Percentiles rank a stretch among this genome's conserved stretches.
These are phyloP conservation scores for Diprion similis DNA, from an alignment of 1,140 invertebrate species.

Conservation along the genomic window DNA sequence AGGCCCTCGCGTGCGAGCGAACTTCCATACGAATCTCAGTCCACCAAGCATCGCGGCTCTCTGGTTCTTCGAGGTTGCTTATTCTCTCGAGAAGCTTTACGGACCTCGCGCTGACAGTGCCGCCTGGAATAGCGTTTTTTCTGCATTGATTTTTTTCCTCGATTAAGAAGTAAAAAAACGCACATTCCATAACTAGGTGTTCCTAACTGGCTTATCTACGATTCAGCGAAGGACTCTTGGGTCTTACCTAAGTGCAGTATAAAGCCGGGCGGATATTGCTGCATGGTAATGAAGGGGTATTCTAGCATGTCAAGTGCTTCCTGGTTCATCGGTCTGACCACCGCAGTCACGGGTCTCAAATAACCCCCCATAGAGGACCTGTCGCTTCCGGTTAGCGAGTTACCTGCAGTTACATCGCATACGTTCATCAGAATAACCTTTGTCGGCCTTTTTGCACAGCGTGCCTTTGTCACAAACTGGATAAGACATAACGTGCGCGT, in stretches of 20 bases:
- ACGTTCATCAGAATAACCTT: no score
- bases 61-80: constrained; percentile 84
- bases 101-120: constrained; percentile 85
- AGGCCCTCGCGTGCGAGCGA: constrained; percentile 85
- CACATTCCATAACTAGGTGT: not conserved
- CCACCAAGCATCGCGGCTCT: constrained; percentile 94
- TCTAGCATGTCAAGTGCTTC: constrained; percentile 85
- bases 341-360: constrained; percentile 56
- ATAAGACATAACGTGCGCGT: no score
- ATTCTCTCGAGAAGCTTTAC: constrained; percentile 88
- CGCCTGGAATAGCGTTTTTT: constrained; percentile 63
- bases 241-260: constrained; percentile 84
- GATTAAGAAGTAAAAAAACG: not conserved
- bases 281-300: constrained; percentile 95
- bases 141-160: not conserved
- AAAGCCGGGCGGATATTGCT: constrained; percentile 87
- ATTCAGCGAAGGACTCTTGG: not conserved
- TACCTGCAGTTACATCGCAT: constrained; percentile 60
- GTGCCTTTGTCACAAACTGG: no score
- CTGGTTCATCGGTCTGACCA: constrained; percentile 70
- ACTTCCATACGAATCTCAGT: constrained; percentile 94
- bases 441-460: no score
- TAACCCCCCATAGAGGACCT: constrained; percentile 54
- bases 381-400: constrained; percentile 72
- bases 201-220: not conserved